Conservation (phyloP, 2,113 vertebrate species). For the Marmota monax region DNA sequence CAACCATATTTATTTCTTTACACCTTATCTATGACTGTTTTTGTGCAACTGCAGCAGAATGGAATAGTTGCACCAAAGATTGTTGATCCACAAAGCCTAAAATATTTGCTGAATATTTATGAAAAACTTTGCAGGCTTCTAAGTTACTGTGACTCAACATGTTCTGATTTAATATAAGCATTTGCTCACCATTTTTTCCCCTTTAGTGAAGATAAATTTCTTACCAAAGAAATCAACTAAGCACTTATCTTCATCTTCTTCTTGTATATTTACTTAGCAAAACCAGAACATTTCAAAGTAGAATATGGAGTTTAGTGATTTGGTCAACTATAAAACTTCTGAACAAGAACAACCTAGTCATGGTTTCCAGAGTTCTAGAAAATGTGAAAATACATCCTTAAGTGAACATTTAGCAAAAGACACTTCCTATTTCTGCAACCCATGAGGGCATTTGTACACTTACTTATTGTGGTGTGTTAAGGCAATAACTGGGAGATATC, state of each 20-base stretch:
- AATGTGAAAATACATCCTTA: not conserved
- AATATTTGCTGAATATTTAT: not conserved
- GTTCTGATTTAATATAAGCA: not conserved
- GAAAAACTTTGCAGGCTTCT: not conserved
- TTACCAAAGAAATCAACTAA: slow-evolving; percentile 14
- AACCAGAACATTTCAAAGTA: not conserved
- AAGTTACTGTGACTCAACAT: not conserved
- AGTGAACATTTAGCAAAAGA: not conserved
- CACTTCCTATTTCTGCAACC: not conserved
- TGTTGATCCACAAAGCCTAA: not conserved
- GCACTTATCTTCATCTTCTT: not conserved
- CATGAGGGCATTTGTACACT: not conserved
- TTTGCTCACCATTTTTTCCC: not conserved
- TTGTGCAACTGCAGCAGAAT: not conserved
- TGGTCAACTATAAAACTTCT: not conserved
- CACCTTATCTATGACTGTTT: not conserved
- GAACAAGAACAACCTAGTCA: not conserved
- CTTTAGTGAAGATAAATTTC: not conserved
- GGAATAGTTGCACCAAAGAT: not conserved
- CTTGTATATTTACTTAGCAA: slow-evolving; percentile 23
- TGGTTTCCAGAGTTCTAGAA: not conserved
- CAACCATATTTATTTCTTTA: not conserved
- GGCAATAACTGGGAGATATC: not conserved
- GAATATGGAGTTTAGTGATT: not conserved
- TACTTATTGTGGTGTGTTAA: not conserved